A percentile compares a stretch with the other conserved stretches of the same genome.
These are phyloP conservation scores for Ancistrus triradiatus DNA, from an alignment of 2,113 vertebrate species.

Conservation along the genomic window DNA sequence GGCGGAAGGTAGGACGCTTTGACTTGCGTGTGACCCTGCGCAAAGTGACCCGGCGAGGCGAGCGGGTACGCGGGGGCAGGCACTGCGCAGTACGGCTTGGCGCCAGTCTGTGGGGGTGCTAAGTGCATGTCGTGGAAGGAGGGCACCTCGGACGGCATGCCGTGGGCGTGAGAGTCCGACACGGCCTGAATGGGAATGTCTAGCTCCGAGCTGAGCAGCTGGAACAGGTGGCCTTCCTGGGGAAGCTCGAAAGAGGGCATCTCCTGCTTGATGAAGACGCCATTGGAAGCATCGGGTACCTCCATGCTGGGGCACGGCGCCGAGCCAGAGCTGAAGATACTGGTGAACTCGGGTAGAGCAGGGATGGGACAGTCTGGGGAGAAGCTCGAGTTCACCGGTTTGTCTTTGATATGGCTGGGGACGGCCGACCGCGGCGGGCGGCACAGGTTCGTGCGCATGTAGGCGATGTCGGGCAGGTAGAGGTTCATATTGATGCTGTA, in stretches of 20 bases:
- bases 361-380: constrained; percentile 79
- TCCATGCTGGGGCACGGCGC: constrained; percentile 48
- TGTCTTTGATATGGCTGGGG: constrained; percentile 83
- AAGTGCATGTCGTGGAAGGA: constrained; percentile 74
- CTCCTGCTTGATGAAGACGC: constrained; percentile 95
- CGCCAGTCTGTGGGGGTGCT: constrained; percentile 74
- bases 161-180: constrained; percentile 58
- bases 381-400: constrained; percentile 71
- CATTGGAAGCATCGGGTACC: constrained; percentile 65
- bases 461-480: constrained; percentile 87
- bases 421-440: constrained; percentile 74
- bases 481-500: constrained; percentile 99
- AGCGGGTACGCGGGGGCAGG: constrained; percentile 68
- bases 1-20: constrained; percentile 90
- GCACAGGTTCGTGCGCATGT: constrained; percentile 88
- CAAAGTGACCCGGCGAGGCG: constrained; percentile 44
- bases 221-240: constrained; percentile 87
- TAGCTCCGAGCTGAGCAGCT: constrained; percentile 88
- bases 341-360: constrained; percentile 91
- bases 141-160: constrained; percentile 72
- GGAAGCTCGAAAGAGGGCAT: constrained; percentile 78
- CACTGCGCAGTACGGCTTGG: constrained; percentile 84
- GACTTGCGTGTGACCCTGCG: constrained; percentile 59
- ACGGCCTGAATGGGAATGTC: constrained; percentile 73
- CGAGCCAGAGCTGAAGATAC: constrained; percentile 86